Base-by-base conservation (phyloP, 2,113 vertebrate species). In the Dicerorhinus sumatrensis region DNA sequence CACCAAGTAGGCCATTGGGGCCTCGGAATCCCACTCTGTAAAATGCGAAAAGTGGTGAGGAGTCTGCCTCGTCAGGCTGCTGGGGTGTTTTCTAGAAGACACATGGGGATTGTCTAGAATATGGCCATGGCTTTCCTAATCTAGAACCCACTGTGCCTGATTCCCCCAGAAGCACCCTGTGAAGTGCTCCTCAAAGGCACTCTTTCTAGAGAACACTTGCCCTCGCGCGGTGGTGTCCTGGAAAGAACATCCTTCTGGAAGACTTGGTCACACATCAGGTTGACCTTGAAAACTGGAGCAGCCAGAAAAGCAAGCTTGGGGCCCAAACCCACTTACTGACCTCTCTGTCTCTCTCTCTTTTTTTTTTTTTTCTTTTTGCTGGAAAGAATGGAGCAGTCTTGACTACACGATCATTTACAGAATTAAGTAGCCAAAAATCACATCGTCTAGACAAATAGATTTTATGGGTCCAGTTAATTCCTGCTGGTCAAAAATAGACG, bases 361-460 rank as follows among this genome's bases (percentile, higher is more conserved):
- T 16, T 54, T 54, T 54, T 11, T 54, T 69, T 48, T 70, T 20
- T 23, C 42, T n/a, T 33, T 31, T 25, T 58, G 39, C 63, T 92
- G 33, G 39, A 85, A 89, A 92, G 63, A 82, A 83, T 42, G 9
- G 9, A 69, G 69, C 25, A 31, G 33, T 46, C 29, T 76, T 91
- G 72, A 91, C 91, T 75, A 80, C 36, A 75, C 56, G 73, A 8
- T 89, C 86, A 11, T 67, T 79, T 27, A 2, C 39, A 90, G 79
- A 96, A 96, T 87, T 94, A 96, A 97, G 87, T 77, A 94, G 80
- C 90, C 95, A 96, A 94, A 96, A 97, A 77, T 87, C 93, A 94
- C 18, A 4, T 91, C 21, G 97, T 98, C 97, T 98, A 98, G 97
- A 98, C 97, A 98, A 97, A 96, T 92, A 94, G 75, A 91, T 91